phyloP scores from a whole-genome alignment of 2,888 invertebrate species.

The Schizotus pectinicornis region DNA sequence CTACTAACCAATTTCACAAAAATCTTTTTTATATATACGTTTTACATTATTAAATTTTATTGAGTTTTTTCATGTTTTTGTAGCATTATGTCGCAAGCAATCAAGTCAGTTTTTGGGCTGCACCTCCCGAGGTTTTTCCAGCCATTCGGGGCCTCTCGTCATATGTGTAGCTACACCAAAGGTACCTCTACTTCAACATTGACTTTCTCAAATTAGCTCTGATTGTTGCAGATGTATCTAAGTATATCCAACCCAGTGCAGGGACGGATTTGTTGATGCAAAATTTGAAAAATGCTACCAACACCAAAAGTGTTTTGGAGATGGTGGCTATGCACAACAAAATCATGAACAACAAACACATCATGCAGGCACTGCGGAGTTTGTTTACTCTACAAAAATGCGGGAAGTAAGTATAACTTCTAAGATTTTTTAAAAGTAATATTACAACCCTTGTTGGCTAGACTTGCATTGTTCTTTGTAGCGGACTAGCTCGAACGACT shows the following conservation, averaged over 20 bases:
- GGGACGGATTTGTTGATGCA: constrained; percentile 59
- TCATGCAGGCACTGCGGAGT: constrained; percentile 63
- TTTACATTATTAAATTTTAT: no score
- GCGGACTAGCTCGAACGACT: no score
- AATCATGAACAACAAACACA: constrained; percentile 63
- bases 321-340: constrained; percentile 57
- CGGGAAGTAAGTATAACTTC: constrained; percentile 57
- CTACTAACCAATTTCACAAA: no score
- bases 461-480: no score
- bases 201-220: neutral
- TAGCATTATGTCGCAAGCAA: constrained; percentile 26
- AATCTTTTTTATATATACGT: no score
- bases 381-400: constrained; percentile 65
- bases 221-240: neutral
- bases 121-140: constrained; percentile 10
- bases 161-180: constrained; percentile 10
- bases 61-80: neutral
- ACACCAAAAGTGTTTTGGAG: constrained; percentile 58
- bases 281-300: constrained; percentile 59
- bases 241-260: neutral
- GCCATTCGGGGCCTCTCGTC: constrained; percentile 5
- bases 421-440: no score
- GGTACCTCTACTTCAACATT: neutral
- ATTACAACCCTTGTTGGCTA: no score
- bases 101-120: constrained; percentile 18